These are phyloP conservation scores for Plecturocebus donacophilus DNA, from an alignment of 2,113 vertebrate species.

Conservation along the genomic window DNA sequence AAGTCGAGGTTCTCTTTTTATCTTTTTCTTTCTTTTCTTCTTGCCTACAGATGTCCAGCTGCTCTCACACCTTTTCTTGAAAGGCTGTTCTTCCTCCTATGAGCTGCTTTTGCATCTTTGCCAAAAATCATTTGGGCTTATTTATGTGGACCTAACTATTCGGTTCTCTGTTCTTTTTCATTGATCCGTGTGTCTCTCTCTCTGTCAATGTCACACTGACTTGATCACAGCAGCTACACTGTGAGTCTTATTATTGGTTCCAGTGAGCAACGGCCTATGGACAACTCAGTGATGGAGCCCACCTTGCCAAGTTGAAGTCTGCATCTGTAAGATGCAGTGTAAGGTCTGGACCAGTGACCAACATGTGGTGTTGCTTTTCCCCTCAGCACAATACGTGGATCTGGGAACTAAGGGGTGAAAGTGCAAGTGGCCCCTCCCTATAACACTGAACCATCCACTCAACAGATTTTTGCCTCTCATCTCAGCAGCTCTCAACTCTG, in stretches of 20 bases:
- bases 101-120: not conserved
- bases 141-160: not conserved
- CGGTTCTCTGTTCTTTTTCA: not conserved
- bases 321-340: not conserved
- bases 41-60: not conserved
- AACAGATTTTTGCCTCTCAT: not conserved
- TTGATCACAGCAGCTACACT: not conserved
- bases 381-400: not conserved
- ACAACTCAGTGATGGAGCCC: not conserved
- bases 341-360: not conserved
- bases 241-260: not conserved
- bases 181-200: not conserved
- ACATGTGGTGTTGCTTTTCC: fast-evolving
- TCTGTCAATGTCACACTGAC: not conserved
- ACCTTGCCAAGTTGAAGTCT: not conserved
- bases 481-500: not conserved
- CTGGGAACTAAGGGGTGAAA: not conserved
- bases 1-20: too few species aligned
- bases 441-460: not conserved
- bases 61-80: too few species aligned
- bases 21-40: not conserved
- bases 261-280: not conserved
- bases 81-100: not conserved
- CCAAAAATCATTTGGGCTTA: not conserved
- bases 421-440: not conserved